Conservation (phyloP, 2,888 invertebrate genomes). For the Nephrotoma guestfalica region DNA sequence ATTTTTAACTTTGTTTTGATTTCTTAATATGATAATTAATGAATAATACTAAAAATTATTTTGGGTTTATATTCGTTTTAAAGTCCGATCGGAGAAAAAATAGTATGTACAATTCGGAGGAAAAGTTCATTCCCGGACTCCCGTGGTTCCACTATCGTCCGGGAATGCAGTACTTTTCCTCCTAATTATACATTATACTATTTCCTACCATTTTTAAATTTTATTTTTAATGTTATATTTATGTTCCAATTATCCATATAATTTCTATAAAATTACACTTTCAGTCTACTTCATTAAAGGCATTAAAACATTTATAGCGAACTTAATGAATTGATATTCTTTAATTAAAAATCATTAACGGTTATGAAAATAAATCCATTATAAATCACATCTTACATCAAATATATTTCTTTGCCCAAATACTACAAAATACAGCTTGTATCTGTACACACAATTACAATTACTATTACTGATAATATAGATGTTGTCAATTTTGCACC, state of each 20-base stretch:
- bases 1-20: too few species aligned
- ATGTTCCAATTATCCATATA: not conserved
- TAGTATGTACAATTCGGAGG: too few species aligned
- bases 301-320: not conserved
- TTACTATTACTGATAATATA: not conserved
- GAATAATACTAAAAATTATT: too few species aligned
- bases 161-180: too few species aligned
- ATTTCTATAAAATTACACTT: not conserved
- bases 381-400: not conserved
- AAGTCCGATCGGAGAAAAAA: too few species aligned
- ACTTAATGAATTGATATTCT: not conserved
- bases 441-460: not conserved
- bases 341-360: not conserved
- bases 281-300: not conserved
- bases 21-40: too few species aligned
- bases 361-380: not conserved
- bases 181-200: too few species aligned
- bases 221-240: too few species aligned
- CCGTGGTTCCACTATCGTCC: too few species aligned
- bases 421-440: not conserved
- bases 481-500: not conserved
- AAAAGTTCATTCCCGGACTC: too few species aligned
- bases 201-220: too few species aligned
- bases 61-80: too few species aligned
- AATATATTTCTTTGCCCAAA: not conserved